A percentile compares a stretch with the other conserved stretches of the same genome.
These are phyloP conservation scores for Dysdera silvatica DNA, from an alignment of 1,140 invertebrate genomes.

Conservation along the genomic window DNA sequence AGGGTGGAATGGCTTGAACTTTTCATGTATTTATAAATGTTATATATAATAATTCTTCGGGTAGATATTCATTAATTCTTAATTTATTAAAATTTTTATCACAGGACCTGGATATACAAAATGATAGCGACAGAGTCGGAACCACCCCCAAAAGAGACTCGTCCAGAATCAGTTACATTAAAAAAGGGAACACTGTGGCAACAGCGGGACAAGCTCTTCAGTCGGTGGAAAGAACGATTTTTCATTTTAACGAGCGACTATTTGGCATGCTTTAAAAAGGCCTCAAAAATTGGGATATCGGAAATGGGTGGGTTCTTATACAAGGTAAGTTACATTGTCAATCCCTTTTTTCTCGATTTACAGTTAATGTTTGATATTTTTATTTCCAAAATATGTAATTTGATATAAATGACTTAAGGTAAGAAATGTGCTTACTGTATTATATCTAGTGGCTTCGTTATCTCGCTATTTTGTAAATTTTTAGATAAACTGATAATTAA, in stretches of 20 bases:
- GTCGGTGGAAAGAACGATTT: conserved; percentile 61
- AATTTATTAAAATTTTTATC: too few relatives aligned
- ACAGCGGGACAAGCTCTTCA: conserved; percentile 57
- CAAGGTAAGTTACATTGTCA: conserved; percentile 50
- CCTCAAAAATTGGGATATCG: conserved; percentile 54
- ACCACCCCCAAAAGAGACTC: conserved; percentile 11
- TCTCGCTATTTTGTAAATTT: too few relatives aligned
- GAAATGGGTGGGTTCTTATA: conserved; percentile 64
- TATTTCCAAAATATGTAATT: not conserved
- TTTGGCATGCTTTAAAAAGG: conserved; percentile 59
- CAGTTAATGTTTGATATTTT: not conserved
- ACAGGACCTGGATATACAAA: too few relatives aligned
- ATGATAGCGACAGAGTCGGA: conserved; percentile 23
- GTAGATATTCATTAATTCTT: too few relatives aligned
- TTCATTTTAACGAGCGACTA: conserved; percentile 61
- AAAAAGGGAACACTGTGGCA: conserved; percentile 59
- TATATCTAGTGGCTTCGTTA: too few relatives aligned
- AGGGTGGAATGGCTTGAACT: too few relatives aligned
- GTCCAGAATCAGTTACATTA: conserved; percentile 42
- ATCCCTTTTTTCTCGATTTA: not conserved
- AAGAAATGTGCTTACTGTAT: too few relatives aligned
- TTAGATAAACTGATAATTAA: too few relatives aligned
- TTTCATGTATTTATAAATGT: too few relatives aligned
- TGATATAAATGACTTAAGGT: too few relatives aligned
- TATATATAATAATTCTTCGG: too few relatives aligned